Evolutionary conservation across 1,140 invertebrate genomes (phyloP), one percentile per base, ranked within the genome.

Genomic region (Gryon sp.): DNA sequence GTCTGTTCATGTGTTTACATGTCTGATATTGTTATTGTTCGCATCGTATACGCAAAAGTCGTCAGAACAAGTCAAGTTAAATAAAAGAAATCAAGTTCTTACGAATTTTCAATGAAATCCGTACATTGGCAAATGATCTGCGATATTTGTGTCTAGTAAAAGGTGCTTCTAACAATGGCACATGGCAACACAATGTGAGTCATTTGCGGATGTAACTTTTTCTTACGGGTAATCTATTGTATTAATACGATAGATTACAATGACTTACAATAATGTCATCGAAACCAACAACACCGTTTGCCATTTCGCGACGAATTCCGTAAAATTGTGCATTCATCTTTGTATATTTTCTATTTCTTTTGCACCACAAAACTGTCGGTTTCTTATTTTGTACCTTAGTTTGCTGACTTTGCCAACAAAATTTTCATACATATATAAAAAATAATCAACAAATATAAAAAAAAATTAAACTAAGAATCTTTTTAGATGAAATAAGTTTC

Each of bases 151-250:
- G 34, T n/a, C n/a, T 45, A 55, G 30, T 20, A 46, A 28, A 46
- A 68, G 24, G 16, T 22, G 2, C 6, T 14, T 20, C n/a, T 30
- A 30, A 68, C 63, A 68, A 68, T 57, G 43, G 52, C 32, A 32
- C 46, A 40, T 63, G 22, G 38, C 52, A 19, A 8, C 22, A 18
- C n/a, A 48, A 32, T 52, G 32, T 69, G 65, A 69, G 32, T 69
- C 65, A 69, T 22, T 68, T 53, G 34, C 65, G 65, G 65, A 69
- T 69, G 65, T 34, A 50, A 69, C 65, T 69, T 69, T 69, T 57
- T 70, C 66, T 4, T 6, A 32, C 55, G 14, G 19, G 45, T 41
- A 62, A 72, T 72, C 57, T 38, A 57, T 72, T 57, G 38, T 30
- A 45, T 62, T 55, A 62, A 55, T 72, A 30, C 65, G 7, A 16